These are phyloP conservation scores for Oreonectes daqikongensis DNA, from an alignment of 2,797 vertebrate species.

Conservation along the genomic window DNA sequence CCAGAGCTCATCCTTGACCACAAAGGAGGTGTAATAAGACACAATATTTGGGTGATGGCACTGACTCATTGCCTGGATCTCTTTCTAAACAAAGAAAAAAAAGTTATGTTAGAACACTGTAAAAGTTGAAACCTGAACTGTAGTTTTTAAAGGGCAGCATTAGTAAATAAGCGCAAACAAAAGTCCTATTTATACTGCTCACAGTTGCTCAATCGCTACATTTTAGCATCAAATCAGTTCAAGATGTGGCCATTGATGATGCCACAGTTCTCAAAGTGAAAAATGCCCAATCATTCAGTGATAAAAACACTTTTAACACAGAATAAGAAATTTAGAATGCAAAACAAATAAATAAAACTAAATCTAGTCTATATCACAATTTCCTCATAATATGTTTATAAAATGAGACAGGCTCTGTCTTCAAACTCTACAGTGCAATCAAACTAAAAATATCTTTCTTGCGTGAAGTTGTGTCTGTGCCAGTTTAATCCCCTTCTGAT, in stretches of 20 bases:
- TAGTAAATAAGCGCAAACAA: constrained; percentile 11
- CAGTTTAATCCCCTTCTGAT: constrained; percentile 25
- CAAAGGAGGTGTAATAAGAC: constrained; percentile 97
- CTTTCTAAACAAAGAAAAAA: constrained; percentile 83
- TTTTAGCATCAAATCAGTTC: background rate
- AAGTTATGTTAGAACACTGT: constrained; percentile 4
- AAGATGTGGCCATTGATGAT: constrained; percentile 1
- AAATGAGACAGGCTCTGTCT: background rate
- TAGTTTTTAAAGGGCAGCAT: background rate
- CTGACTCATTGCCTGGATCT: constrained; percentile 99
- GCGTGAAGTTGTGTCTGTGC: background rate
- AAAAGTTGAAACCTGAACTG: background rate
- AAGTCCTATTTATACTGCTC: background rate
- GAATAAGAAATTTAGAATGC: no score
- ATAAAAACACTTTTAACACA: background rate
- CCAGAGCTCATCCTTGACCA: constrained; percentile 98
- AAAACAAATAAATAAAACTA: background rate
- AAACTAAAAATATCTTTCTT: constrained; percentile 7
- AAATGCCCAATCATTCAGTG: background rate
- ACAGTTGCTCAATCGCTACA: background rate
- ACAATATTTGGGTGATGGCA: constrained; percentile 97
- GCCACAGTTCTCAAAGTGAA: background rate
- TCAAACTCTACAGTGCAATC: constrained; percentile 13
- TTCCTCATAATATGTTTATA: background rate
- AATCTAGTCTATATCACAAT: background rate